Evolutionary conservation across 2,797 vertebrate genomes (phyloP).

Genomic region (Dipus sagitta): DNA sequence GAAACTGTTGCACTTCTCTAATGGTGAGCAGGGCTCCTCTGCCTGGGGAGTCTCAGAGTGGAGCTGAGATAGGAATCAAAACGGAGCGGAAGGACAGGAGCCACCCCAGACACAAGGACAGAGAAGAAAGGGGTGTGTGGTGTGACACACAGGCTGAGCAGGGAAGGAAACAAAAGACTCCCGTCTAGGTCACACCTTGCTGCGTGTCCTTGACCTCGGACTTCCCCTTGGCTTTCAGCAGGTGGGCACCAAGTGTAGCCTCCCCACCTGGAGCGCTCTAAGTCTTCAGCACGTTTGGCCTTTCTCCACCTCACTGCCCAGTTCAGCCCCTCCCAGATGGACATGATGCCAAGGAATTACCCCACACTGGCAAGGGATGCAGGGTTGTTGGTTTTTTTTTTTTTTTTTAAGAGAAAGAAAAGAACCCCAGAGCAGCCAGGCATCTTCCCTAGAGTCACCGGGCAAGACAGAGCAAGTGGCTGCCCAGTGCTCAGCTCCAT

Average conservation of each 20-base stretch:
- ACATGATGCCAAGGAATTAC: slow-evolving; percentile 53
- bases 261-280: neutral
- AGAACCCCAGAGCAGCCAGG: slow-evolving; percentile 72
- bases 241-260: neutral
- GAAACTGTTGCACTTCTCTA: neutral
- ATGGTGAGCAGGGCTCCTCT: neutral
- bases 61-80: neutral
- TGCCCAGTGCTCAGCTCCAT: slow-evolving; percentile 84
- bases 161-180: neutral
- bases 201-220: neutral
- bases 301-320: neutral
- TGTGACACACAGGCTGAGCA: neutral
- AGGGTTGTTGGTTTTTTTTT: neutral
- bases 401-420: slow-evolving; percentile 70
- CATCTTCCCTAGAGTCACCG: slow-evolving; percentile 80
- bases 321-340: neutral
- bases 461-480: slow-evolving; percentile 86
- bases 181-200: neutral
- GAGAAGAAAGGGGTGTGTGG: neutral
- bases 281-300: neutral
- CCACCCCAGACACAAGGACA: neutral
- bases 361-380: slow-evolving; percentile 63
- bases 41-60: neutral
- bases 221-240: neutral
- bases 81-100: neutral